A percentile compares a stretch with the other conserved stretches of the same genome.
Evolutionary conservation across 1,140 invertebrate genomes (phyloP).

Genomic region (Euglossa dilemma): DNA sequence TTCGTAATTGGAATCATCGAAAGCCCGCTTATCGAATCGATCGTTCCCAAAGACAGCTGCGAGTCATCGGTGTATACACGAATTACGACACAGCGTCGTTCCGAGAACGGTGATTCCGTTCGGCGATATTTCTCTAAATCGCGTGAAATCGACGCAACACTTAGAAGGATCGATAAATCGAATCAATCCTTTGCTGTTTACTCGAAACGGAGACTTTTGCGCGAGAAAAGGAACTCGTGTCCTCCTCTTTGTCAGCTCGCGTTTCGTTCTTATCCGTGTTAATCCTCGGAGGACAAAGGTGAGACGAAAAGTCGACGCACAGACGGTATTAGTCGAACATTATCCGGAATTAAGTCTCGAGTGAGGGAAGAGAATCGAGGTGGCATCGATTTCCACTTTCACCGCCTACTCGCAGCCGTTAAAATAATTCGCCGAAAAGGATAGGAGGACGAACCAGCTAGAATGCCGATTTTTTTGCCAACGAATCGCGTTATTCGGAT

Average conservation of each 20-base stretch:
- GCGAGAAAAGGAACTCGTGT: no score
- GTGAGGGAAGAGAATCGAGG: neutral
- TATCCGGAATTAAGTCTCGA: neutral
- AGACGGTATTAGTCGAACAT: neutral
- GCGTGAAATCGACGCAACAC: no score
- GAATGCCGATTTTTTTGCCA: neutral
- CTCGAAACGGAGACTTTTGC: no score
- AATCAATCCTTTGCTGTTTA: no score
- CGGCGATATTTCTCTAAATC: neutral
- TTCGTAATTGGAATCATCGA: neutral
- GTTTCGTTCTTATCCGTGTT: no score
- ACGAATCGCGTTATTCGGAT: neutral
- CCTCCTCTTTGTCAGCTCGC: no score
- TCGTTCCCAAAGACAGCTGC: neutral
- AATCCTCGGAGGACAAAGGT: no score
- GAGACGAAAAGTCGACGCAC: no score
- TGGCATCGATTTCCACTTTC: neutral
- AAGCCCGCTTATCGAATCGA: neutral
- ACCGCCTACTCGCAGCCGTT: neutral
- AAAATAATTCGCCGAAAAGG: neutral
- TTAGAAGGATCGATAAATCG: neutral
- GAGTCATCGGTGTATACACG: neutral
- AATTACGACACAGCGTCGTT: neutral
- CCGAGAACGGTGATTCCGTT: neutral
- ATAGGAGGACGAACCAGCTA: no score